phyloP scores from a whole-genome alignment of 2,797 vertebrate genomes.

The Phyllotis vaccarum region DNA sequence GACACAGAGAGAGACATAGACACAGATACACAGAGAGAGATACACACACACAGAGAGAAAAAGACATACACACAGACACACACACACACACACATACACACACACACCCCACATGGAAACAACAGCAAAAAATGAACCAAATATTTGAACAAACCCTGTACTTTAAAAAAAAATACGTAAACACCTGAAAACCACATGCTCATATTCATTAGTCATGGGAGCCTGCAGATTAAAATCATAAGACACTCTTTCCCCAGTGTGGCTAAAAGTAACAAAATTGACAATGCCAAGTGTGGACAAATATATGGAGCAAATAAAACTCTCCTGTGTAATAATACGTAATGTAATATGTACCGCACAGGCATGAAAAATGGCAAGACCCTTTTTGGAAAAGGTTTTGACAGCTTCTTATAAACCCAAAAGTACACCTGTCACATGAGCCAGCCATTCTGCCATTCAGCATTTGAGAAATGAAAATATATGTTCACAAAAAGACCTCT shows the following conservation, averaged over 20 bases:
- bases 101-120: background rate
- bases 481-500: background rate
- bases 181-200: background rate
- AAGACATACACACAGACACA: background rate
- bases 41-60: background rate
- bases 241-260: background rate
- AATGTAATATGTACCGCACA: background rate
- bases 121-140: background rate
- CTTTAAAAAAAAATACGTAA: slow-evolving; percentile 23
- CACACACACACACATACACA: background rate
- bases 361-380: background rate
- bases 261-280: background rate
- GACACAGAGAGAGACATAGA: background rate
- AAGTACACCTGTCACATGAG: background rate
- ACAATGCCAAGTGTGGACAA: slow-evolving; percentile 31
- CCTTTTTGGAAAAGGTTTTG: background rate
- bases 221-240: background rate
- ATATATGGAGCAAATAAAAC: background rate
- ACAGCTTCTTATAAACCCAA: slow-evolving; percentile 25
- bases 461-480: slow-evolving; percentile 8
- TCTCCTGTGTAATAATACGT: background rate
- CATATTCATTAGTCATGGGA: background rate
- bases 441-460: background rate
- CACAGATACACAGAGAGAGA: too few species aligned
- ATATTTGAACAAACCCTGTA: slow-evolving; percentile 2